These are phyloP conservation scores for Pterostichus niger DNA, from an alignment of 2,888 invertebrate genomes.

Conservation along the genomic window DNA sequence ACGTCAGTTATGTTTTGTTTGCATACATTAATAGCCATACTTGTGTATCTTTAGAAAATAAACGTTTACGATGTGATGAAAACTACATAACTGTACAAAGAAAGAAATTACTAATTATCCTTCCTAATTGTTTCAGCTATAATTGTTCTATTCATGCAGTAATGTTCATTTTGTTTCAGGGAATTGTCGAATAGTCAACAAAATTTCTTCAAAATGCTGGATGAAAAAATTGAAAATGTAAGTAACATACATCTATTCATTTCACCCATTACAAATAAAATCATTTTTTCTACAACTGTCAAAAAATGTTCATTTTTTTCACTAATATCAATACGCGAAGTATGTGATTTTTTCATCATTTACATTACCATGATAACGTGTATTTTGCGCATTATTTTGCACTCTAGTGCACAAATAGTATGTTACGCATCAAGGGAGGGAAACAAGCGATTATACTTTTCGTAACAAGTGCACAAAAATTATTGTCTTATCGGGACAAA, in stretches of 20 bases:
- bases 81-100: not conserved
- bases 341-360: too few species aligned
- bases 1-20: conserved; percentile 31
- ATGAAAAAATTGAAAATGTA: conserved; percentile 94
- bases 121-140: not conserved
- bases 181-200: conserved; percentile 94
- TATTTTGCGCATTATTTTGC: too few species aligned
- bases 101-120: not conserved
- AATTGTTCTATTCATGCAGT: not conserved
- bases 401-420: too few species aligned
- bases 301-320: too few species aligned
- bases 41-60: not conserved
- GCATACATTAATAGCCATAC: conserved; percentile 18
- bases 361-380: too few species aligned
- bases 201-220: conserved; percentile 95
- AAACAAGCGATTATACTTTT: too few species aligned
- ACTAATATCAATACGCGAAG: too few species aligned
- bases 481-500: too few species aligned
- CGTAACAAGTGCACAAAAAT: too few species aligned
- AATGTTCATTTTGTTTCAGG: conserved; percentile 79
- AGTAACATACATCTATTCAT: conserved; percentile 72
- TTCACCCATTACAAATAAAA: too few species aligned
- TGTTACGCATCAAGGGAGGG: too few species aligned
- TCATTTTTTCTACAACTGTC: too few species aligned
- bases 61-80: not conserved